Evolutionary conservation across 1,140 invertebrate genomes (phyloP).

Genomic region (Pseudoatta argentina): DNA sequence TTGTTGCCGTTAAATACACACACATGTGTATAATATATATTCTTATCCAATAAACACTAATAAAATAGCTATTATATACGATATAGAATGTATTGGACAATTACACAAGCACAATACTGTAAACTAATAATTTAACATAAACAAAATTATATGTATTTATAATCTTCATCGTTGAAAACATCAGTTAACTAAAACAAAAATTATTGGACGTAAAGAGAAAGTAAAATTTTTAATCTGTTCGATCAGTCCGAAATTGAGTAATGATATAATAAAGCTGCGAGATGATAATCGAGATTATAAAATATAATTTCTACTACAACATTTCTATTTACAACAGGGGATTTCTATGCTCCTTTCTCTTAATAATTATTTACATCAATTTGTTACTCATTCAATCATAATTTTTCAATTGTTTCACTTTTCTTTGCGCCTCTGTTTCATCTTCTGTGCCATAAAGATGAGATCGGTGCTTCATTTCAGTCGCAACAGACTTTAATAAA

Average conservation of each 20-base stretch:
- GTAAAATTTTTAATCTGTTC: constrained; percentile 26
- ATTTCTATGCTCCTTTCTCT: constrained; percentile 39
- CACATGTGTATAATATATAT: constrained; percentile 16
- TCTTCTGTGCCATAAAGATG: constrained; percentile 86
- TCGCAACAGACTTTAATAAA: constrained; percentile 86
- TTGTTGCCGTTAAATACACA: constrained; percentile 22
- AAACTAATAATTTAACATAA: constrained; percentile 51
- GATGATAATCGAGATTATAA: constrained; percentile 51
- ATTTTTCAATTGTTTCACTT: constrained; percentile 82
- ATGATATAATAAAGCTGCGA: not conserved
- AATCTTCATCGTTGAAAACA: constrained; percentile 20
- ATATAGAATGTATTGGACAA: not conserved
- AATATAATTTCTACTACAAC: constrained; percentile 56
- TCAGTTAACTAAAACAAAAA: constrained; percentile 41
- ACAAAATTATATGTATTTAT: constrained; percentile 7
- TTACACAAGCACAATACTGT: constrained; percentile 28
- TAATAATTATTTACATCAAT: constrained; percentile 70
- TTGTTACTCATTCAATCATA: constrained; percentile 56
- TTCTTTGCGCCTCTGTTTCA: constrained; percentile 80
- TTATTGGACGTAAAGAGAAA: constrained; percentile 24
- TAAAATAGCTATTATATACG: constrained; percentile 1
- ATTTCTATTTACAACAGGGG: constrained; percentile 60
- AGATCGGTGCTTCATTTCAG: constrained; percentile 87
- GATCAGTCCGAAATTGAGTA: not conserved
- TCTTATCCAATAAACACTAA: not conserved